Percentiles rank a stretch among this genome's conserved stretches.
Evolutionary conservation across 1,140 invertebrate species (phyloP).

Genomic region (Littorina saxatilis): DNA sequence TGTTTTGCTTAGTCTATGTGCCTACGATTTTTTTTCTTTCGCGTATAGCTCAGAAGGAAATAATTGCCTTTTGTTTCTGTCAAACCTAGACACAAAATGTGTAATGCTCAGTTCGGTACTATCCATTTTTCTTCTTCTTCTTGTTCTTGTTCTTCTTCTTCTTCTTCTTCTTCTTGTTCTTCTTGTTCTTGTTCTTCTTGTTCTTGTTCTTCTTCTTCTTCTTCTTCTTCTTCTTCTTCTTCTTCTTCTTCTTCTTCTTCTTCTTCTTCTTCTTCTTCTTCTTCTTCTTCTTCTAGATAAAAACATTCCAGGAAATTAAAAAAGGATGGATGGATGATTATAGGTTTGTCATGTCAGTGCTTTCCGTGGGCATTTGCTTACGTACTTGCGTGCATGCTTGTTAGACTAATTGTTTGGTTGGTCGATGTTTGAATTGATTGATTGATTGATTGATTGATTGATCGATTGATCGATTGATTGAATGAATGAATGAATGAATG

Average conservation of each 20-base stretch:
- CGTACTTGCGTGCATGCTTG: no score
- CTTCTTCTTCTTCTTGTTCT: not conserved
- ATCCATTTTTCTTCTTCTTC: not conserved
- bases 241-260: not conserved
- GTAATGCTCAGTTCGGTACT: not conserved
- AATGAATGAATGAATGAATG: no score
- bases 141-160: not conserved
- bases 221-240: not conserved
- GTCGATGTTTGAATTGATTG: no score
- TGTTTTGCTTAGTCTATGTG: not conserved
- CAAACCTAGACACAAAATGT: not conserved
- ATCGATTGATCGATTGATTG: no score
- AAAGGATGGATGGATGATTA: no score
- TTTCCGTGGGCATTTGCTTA: no score
- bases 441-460: no score
- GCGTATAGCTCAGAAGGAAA: not conserved
- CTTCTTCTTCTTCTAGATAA: not conserved
- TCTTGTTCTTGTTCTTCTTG: not conserved
- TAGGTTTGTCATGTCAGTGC: no score
- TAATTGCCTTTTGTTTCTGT: not conserved
- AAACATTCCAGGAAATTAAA: no score
- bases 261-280: not conserved
- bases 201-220: not conserved
- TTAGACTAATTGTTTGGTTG: no score
- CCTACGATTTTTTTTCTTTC: not conserved